Evolutionary conservation across 1,140 invertebrate genomes (phyloP).

Genomic region (Drepana arcuata): DNA sequence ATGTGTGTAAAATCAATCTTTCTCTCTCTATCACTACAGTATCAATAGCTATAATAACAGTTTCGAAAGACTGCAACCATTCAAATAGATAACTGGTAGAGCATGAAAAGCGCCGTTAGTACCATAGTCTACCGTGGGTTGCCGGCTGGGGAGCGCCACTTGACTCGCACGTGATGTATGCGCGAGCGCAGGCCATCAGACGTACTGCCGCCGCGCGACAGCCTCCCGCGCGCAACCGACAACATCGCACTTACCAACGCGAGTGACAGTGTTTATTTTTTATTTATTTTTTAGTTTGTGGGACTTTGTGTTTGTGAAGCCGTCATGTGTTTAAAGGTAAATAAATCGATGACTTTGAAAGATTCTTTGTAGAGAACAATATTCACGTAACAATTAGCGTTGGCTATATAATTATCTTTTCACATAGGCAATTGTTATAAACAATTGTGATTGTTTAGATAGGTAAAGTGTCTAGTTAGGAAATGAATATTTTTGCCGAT

Average conservation of each 20-base stretch:
- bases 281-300: too few species aligned
- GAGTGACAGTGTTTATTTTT: conserved; percentile 56
- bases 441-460: too few species aligned
- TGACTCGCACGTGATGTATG: conserved; percentile 49
- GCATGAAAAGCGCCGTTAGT: conserved; percentile 56
- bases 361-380: conserved; percentile 17
- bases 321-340: conserved; percentile 34
- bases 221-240: conserved; percentile 45
- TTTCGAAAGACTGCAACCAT: too few species aligned
- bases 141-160: conserved; percentile 39
- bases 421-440: conserved; percentile 15
- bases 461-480: too few species aligned
- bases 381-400: conserved; percentile 13
- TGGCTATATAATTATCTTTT: conserved; percentile 14
- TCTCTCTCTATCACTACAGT: too few species aligned
- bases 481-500: too few species aligned
- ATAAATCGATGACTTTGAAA: conserved; percentile 18
- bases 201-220: conserved; percentile 44
- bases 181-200: conserved; percentile 52
- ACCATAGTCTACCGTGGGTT: conserved; percentile 25
- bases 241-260: conserved; percentile 34
- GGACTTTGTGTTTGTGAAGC: conserved; percentile 11
- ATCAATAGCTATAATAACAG: too few species aligned
- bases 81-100: conserved; percentile 29
- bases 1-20: too few species aligned